Base-by-base conservation (phyloP, 1,140 invertebrate genomes). In the Spodoptera litura region DNA sequence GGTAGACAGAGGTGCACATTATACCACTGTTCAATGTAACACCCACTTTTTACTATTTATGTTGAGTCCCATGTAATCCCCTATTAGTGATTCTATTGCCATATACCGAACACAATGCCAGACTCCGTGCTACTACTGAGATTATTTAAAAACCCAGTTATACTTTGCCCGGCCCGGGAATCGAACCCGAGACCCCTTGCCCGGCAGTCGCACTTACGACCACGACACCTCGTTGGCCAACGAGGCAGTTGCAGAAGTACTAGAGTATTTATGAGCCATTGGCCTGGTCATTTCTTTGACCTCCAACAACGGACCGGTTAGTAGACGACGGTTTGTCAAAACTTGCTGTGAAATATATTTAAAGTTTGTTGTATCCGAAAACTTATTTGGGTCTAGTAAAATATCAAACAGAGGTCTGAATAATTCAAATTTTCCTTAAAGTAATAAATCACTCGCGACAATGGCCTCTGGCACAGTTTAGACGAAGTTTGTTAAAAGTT, bases 381-480 rank as follows among this genome's bases (percentile, higher is more conserved):
- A 38, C 61, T 64, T 64, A 64, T 64, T 64, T 64, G 61, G 59
- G 61, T 35, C 49, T 72, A 38, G 53, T 31, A 38, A 31, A 38
- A 55, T 56, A 56, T 56, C 52, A 72, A 72, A 72, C 61, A 49
- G 61, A 44, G 15, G 61, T 44, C 38, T 64, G 61, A 64, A 64
- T 64, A 64, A 64, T 64, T 49, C 61, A 64, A 49, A 64, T 64
- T 72, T 72, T 12, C 31, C 70, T 58, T 12, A 44, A 38, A 72
- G 58, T 51, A 61, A 74, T 74, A 61, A 74, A 74, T 74, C 72
- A 74, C 59, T 74, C 25, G 49, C 27, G 61, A 78, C 35, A 66
- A 70, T 66, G 52, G 53, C 53, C 53, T 58, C 27, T 38, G n/a
- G 52, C 70, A 38, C 12, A 38, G 53, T 55, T 58, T 35, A 38